Percentiles rank a stretch among this genome's conserved stretches.
Evolutionary conservation across 2,797 vertebrate genomes (phyloP).

Genomic region (Sphenopsis melanotis): DNA sequence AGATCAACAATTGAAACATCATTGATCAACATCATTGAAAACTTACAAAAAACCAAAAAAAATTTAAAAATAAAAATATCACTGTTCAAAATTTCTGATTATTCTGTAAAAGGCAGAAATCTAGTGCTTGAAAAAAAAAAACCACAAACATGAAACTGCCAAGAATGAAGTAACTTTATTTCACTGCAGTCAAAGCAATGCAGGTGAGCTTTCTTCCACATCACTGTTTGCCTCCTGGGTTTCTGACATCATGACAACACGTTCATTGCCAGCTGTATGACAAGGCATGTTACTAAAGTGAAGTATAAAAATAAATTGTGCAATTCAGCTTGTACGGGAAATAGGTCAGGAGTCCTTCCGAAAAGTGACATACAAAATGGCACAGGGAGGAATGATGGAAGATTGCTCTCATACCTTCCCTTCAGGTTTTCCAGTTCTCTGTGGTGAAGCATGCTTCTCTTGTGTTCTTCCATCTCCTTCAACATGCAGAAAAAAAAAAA

Average conservation of each 20-base stretch:
- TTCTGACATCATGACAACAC: not conserved
- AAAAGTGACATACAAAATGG: not conserved
- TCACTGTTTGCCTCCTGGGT: not conserved
- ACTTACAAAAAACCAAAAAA: not conserved
- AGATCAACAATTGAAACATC: not conserved
- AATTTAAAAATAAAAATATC: not conserved
- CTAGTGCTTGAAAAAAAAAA: not conserved
- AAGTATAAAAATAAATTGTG: not conserved
- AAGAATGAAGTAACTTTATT: not conserved
- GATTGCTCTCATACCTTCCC: constrained; percentile 84
- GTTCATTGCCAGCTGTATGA: not conserved
- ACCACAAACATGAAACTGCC: not conserved
- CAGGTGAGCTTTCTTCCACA: not conserved
- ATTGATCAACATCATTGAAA: fast-evolving
- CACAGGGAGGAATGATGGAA: not conserved
- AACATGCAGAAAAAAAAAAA: constrained; percentile 12
- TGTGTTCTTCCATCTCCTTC: constrained; percentile 96
- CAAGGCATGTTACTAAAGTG: not conserved
- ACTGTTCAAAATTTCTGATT: not conserved
- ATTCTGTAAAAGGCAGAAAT: not conserved
- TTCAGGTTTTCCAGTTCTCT: constrained; percentile 96
- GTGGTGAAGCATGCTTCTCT: constrained; percentile 98
- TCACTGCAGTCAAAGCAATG: not conserved
- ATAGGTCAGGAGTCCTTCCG: not conserved
- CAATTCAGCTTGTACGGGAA: not conserved